Percentiles rank a stretch among this genome's conserved stretches.
These are phyloP conservation scores for Penelope pileata DNA, from an alignment of 2,113 vertebrate genomes.

Conservation along the genomic window DNA sequence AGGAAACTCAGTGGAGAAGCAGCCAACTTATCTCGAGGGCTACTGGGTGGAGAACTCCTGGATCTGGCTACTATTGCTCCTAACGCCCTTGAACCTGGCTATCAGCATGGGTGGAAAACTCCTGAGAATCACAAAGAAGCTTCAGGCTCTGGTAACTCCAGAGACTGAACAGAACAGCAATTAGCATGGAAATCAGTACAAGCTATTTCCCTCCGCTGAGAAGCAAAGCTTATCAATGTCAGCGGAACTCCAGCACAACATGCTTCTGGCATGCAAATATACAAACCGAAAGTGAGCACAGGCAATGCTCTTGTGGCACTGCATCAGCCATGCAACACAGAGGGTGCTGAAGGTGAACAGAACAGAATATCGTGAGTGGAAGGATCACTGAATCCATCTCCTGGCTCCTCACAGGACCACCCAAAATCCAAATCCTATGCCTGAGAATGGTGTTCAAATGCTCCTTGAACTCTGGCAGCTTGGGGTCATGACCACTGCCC, in stretches of 20 bases:
- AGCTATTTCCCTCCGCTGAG: not conserved
- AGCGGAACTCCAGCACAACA: not conserved
- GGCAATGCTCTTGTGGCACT: not conserved
- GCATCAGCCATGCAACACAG: not conserved
- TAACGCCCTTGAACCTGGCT: not conserved
- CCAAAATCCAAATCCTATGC: not conserved
- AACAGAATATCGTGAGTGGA: not conserved
- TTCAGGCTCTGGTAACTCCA: not conserved
- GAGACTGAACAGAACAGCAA: accelerated
- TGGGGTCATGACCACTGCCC: not conserved
- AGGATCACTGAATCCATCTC: not conserved
- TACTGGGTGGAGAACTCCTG: not conserved
- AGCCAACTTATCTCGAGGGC: not conserved
- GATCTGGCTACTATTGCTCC: not conserved
- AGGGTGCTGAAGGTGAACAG: not conserved
- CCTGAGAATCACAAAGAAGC: not conserved
- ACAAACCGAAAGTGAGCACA: not conserved
- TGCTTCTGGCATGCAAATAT: not conserved
- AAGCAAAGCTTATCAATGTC: not conserved
- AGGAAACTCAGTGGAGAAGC: not conserved
- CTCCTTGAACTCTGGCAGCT: not conserved
- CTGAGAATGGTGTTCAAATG: not conserved
- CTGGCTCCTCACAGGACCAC: not conserved
- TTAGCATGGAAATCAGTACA: not conserved
- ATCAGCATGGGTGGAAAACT: not conserved